Percentiles rank a stretch among this genome's conserved stretches.
These are phyloP conservation scores for Pluvianellus socialis DNA, from an alignment of 2,113 vertebrate genomes.

Conservation along the genomic window DNA sequence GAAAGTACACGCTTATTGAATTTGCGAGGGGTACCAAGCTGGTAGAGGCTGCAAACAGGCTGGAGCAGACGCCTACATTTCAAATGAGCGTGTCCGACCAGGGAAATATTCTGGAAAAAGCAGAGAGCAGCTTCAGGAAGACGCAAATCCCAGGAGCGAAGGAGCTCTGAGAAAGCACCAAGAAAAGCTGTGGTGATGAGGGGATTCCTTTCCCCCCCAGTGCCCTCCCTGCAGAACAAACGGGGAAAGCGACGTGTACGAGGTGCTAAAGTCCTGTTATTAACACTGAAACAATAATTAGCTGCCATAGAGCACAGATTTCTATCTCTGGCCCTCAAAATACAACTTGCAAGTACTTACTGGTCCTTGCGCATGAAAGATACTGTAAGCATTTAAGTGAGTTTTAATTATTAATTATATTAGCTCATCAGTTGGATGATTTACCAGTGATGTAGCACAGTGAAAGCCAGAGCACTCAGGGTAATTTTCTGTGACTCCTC, in stretches of 20 bases:
- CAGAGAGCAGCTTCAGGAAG: background rate
- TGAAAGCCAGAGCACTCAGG: conserved; percentile 4
- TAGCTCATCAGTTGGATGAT: conserved; percentile 52
- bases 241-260: background rate
- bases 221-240: background rate
- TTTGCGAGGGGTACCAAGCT: background rate
- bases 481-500: conserved; percentile 40
- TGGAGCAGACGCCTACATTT: background rate
- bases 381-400: conserved; percentile 31
- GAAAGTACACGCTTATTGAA: background rate
- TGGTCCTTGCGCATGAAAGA: background rate
- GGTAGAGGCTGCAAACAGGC: background rate
- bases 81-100: background rate
- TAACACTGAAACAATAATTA: conserved; percentile 1
- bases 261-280: background rate
- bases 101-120: background rate
- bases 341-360: conserved; percentile 3
- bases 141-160: background rate
- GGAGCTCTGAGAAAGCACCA: background rate
- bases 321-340: conserved; percentile 17
- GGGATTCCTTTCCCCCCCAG: background rate
- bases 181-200: background rate
- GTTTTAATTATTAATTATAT: conserved; percentile 64
- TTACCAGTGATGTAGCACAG: conserved; percentile 29
- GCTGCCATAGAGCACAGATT: background rate